Conservation (phyloP, 2,113 vertebrate species). For the Sebastes fasciatus region DNA sequence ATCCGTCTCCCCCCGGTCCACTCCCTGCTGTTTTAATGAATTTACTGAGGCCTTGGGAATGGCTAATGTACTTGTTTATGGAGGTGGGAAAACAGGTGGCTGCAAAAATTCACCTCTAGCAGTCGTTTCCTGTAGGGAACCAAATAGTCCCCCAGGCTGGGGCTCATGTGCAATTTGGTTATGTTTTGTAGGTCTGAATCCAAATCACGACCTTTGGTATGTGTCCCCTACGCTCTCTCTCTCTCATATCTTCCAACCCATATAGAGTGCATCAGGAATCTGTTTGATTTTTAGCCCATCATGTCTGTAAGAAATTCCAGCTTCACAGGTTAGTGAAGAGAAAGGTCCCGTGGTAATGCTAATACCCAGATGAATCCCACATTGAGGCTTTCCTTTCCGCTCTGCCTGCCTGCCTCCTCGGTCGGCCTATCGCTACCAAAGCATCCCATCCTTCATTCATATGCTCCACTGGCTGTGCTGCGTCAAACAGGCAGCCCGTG, state of each 20-base stretch:
- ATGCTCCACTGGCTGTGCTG: conserved; percentile 50
- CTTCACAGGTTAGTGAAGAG: neutral
- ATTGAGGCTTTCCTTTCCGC: conserved; percentile 24
- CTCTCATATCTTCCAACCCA: neutral
- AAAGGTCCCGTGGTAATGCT: neutral
- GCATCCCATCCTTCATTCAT: conserved; percentile 49
- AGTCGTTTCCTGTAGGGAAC: conserved; percentile 38
- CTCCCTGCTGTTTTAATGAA: conserved; percentile 69
- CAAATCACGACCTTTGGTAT: conserved; percentile 31
- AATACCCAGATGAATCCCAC: conserved; percentile 13
- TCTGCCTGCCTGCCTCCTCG: conserved; percentile 10
- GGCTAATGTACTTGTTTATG: conserved; percentile 60
- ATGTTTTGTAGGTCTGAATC: conserved; percentile 35
- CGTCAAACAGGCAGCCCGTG: conserved; percentile 34
- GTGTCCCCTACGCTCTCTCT: neutral
- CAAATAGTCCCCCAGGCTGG: conserved; percentile 33
- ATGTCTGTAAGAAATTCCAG: neutral
- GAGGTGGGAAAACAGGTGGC: conserved; percentile 52
- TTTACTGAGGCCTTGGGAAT: conserved; percentile 60
- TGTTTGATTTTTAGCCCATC: neutral
- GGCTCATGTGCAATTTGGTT: conserved; percentile 17
- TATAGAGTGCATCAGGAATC: neutral
- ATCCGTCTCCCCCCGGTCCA: conserved; percentile 35
- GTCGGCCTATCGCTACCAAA: conserved; percentile 25
- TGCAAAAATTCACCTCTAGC: conserved; percentile 45